Conservation (phyloP, 2,113 vertebrate species). For the Kryptolebias marmoratus region DNA sequence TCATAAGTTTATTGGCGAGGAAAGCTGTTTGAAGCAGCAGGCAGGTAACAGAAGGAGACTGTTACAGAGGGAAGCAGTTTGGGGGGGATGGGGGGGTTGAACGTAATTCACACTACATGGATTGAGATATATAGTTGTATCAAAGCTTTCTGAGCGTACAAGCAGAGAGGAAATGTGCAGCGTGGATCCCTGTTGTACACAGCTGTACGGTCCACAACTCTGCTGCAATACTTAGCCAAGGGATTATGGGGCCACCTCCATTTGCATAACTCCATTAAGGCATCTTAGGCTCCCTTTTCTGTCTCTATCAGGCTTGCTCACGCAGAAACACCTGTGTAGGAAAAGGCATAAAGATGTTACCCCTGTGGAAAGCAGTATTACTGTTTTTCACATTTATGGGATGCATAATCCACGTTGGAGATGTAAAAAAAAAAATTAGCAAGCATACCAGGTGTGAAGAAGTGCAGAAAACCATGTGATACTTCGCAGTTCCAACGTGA, state of each 20-base stretch:
- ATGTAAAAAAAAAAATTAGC: slow-evolving; percentile 60
- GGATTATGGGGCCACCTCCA: slow-evolving; percentile 66
- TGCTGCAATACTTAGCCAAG: slow-evolving; percentile 65
- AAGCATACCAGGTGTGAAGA: slow-evolving; percentile 50
- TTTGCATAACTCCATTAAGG: slow-evolving; percentile 78
- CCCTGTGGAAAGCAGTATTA: slow-evolving; percentile 64
- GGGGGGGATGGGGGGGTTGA: slow-evolving; percentile 2
- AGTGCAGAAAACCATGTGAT: neutral
- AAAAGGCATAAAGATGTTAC: slow-evolving; percentile 62
- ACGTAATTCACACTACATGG: slow-evolving; percentile 54
- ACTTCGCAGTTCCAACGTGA: neutral
- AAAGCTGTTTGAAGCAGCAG: slow-evolving; percentile 22
- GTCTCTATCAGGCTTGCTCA: slow-evolving; percentile 38
- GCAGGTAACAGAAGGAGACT: slow-evolving; percentile 33
- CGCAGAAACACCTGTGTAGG: slow-evolving; percentile 71
- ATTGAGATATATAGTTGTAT: slow-evolving; percentile 41
- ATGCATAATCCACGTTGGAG: slow-evolving; percentile 66
- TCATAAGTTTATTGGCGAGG: slow-evolving; percentile 35
- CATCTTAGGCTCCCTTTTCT: slow-evolving; percentile 45
- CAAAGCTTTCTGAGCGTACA: slow-evolving; percentile 45
- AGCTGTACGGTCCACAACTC: slow-evolving; percentile 67
- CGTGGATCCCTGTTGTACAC: slow-evolving; percentile 47
- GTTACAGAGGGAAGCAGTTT: slow-evolving; percentile 25
- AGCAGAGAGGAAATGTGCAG: slow-evolving; percentile 26
- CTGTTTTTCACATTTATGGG: slow-evolving; percentile 59